phyloP scores from a whole-genome alignment of 2,797 vertebrate species.

The Aeoliscus strigatus region DNA sequence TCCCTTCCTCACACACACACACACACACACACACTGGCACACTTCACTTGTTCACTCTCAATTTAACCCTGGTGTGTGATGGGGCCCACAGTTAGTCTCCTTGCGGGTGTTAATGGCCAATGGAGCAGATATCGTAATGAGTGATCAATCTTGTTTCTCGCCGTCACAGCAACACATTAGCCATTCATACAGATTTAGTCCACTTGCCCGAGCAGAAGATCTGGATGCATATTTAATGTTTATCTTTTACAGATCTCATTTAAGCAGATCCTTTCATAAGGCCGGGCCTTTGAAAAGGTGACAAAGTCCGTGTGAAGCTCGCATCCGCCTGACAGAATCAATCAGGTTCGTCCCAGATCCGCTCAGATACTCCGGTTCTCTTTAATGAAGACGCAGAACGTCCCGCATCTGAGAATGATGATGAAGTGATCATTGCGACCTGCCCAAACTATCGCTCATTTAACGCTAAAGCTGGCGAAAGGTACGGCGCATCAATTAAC shows the following conservation, averaged over 20 bases:
- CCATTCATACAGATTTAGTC: conserved; percentile 96
- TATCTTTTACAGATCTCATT: conserved; percentile 83
- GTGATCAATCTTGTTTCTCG: conserved; percentile 96
- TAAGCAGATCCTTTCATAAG: conserved; percentile 77
- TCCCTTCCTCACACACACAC: conserved; percentile 9
- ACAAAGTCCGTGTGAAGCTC: conserved; percentile 48
- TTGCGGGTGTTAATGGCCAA: conserved; percentile 96
- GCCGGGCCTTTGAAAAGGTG: conserved; percentile 76
- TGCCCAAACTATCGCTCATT: conserved; percentile 38
- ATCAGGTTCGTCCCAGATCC: conserved; percentile 28
- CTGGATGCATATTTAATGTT: conserved; percentile 86
- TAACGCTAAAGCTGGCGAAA: conserved; percentile 31
- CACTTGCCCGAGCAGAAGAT: conserved; percentile 94
- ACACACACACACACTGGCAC: conserved; percentile 25
- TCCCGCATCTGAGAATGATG: conserved; percentile 24
- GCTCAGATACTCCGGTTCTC: conserved; percentile 12
- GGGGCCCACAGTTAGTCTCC: conserved; percentile 84
- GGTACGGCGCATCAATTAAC: conserved; percentile 37
- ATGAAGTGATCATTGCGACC: conserved; percentile 36
- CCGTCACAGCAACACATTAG: conserved; percentile 94
- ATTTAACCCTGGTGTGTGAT: conserved; percentile 96
- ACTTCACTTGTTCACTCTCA: conserved; percentile 84
- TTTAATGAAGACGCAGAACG: conserved; percentile 30
- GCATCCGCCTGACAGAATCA: conserved; percentile 35
- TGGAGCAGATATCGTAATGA: conserved; percentile 98